These are phyloP conservation scores for Hemicrepidius hirtus DNA, from an alignment of 2,888 invertebrate genomes.

Conservation along the genomic window DNA sequence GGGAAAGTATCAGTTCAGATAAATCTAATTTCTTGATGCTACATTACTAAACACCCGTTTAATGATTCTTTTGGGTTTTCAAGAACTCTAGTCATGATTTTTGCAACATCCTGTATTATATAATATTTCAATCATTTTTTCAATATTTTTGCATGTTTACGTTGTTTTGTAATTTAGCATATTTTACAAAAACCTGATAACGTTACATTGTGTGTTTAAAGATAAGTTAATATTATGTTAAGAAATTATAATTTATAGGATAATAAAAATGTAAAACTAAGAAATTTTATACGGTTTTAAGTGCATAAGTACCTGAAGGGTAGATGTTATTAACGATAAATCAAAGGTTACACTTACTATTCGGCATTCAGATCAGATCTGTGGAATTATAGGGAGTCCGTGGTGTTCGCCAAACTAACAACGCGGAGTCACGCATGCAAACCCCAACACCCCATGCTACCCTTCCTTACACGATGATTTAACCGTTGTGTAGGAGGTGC, in stretches of 20 bases:
- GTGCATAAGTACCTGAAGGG: conserved; percentile 7
- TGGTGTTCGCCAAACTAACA: conserved; percentile 56
- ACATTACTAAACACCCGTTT: no score
- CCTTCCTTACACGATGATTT: conserved; percentile 26
- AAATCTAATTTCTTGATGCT: no score
- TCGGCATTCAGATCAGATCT: conserved; percentile 57
- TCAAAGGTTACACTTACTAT: conserved; percentile 58
- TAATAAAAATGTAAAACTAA: neutral
- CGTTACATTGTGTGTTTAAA: no score
- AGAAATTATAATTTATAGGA: neutral
- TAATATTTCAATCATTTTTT: no score
- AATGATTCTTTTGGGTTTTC: no score
- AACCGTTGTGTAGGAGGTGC: conserved; percentile 9
- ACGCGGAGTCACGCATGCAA: conserved; percentile 59
- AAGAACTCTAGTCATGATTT: no score
- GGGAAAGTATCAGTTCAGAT: no score
- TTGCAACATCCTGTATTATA: no score
- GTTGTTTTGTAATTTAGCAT: no score
- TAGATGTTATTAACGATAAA: conserved; percentile 61
- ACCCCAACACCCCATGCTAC: conserved; percentile 24
- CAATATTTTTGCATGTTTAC: no score
- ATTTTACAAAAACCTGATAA: no score
- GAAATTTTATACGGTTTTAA: neutral
- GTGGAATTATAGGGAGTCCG: conserved; percentile 58
- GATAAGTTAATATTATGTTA: no score